Evolutionary conservation across 1,140 invertebrate species (phyloP).

Genomic region (Eciton burchellii): DNA sequence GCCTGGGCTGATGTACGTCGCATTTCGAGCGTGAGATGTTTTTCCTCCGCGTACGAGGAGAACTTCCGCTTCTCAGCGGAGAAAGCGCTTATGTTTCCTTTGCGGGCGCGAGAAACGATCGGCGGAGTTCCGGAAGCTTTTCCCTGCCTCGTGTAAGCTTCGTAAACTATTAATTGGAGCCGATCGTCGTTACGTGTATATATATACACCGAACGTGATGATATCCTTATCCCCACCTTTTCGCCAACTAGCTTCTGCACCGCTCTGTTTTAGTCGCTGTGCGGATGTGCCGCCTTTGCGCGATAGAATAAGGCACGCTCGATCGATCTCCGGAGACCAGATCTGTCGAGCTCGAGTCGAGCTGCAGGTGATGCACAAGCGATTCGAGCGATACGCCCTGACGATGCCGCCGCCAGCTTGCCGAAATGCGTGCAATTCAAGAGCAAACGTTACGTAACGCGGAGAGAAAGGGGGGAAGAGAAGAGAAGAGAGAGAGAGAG

Average conservation of each 20-base stretch:
- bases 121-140: not conserved
- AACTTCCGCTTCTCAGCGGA: not conserved
- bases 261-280: conserved; percentile 13
- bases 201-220: conserved; percentile 20
- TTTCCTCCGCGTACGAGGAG: not conserved
- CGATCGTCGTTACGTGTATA: conserved; percentile 17
- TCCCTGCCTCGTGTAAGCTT: conserved; percentile 18
- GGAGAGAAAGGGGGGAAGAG: no score
- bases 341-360: no score
- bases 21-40: conserved; percentile 7
- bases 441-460: no score
- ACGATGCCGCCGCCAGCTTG: not conserved
- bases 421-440: no score
- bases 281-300: not conserved
- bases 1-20: not conserved
- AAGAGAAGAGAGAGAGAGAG: no score
- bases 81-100: not conserved
- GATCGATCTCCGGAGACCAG: no score
- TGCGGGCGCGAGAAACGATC: not conserved
- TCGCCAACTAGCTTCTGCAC: not conserved
- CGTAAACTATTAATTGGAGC: conserved; percentile 44
- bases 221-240: conserved; percentile 34
- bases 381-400: not conserved
- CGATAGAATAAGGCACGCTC: not conserved
- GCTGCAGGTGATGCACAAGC: not conserved